Conservation (phyloP, 2,113 vertebrate species). For the Carollia perspicillata region DNA sequence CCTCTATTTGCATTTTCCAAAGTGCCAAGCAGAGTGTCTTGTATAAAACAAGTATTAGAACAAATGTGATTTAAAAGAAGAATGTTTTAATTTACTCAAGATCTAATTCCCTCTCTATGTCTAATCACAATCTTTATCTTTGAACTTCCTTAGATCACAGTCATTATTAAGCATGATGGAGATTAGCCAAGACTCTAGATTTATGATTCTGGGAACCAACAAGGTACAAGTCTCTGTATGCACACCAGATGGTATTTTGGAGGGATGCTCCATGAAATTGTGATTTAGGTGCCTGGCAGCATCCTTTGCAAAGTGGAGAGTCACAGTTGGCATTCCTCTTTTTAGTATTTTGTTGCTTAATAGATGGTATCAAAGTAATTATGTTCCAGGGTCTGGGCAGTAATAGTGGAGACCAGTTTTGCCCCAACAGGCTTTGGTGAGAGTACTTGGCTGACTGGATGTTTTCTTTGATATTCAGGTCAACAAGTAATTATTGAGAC, state of each 20-base stretch:
- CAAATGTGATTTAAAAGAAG: slow-evolving; percentile 12
- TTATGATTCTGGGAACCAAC: slow-evolving; percentile 42
- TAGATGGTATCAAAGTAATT: slow-evolving; percentile 53
- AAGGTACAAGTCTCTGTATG: slow-evolving; percentile 42
- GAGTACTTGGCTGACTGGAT: slow-evolving; percentile 28
- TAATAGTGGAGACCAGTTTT: slow-evolving; percentile 8
- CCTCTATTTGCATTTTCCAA: not conserved
- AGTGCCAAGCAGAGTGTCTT: not conserved
- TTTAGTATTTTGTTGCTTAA: slow-evolving; percentile 47
- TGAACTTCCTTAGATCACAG: not conserved
- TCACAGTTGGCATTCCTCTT: slow-evolving; percentile 17
- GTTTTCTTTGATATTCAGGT: slow-evolving; percentile 44
- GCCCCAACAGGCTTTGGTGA: not conserved
- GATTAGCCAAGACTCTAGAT: slow-evolving; percentile 45
- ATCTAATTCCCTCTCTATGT: slow-evolving; percentile 36
- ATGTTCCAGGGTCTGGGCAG: slow-evolving; percentile 46
- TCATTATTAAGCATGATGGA: not conserved
- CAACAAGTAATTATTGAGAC: slow-evolving; percentile 35
- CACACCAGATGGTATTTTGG: slow-evolving; percentile 55
- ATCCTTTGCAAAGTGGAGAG: slow-evolving; percentile 37
- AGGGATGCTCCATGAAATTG: slow-evolving; percentile 21
- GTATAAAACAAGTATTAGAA: not conserved
- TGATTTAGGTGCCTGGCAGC: slow-evolving; percentile 60
- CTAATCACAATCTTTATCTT: slow-evolving; percentile 44
- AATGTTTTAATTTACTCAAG: not conserved